Base-by-base conservation (phyloP, 2,888 invertebrate species). In the Harpalus rufipes region DNA sequence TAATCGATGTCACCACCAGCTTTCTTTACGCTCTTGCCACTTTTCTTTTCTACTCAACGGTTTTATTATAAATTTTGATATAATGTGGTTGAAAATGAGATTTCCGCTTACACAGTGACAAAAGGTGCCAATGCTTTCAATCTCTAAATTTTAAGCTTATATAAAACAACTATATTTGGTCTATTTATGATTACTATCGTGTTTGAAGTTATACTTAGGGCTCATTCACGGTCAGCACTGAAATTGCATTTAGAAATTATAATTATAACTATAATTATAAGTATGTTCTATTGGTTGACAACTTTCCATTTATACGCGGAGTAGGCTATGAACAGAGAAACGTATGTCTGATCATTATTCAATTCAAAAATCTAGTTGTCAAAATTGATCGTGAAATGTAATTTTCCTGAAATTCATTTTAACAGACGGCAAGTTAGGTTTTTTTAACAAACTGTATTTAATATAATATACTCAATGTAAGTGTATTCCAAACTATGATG, bases 1-100 rank as follows among this genome's bases (percentile, higher is more conserved):
- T 72, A 84, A 78, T 84, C 78, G 61, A 76, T 84, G 78, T 51
- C 81, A 14, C 10, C 65, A 65, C 65, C 18, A 59, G 14, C 18
- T 59, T 59, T 59, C 59, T 59, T 63, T 12, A 25, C 21, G 21
- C 63, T 63, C 68, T 39, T 68, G 14, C 7, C 68, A 39, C 14
- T 68, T 68, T 68, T 68, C 68, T 61, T 21, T 21, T 63, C 63
- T 21, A 21, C 25, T 63, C 21, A 63, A 63, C 63, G 21, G 21
- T 21, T 63, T 63, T 63, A 63, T 21, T 63, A 63, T 25, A 63
- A 63, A 63, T 63, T 63, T 63, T 63, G 21, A 25, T 63, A 21
- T 63, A 63, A 63, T 63, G 63, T 63, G 63, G 63, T 25, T 63
- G 63, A 63, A 63, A 63, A 63, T 63, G 63, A 16, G 63, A 25